These are phyloP conservation scores for Rhabditoides inermis DNA, from an alignment of 2,888 invertebrate genomes.

Conservation along the genomic window DNA sequence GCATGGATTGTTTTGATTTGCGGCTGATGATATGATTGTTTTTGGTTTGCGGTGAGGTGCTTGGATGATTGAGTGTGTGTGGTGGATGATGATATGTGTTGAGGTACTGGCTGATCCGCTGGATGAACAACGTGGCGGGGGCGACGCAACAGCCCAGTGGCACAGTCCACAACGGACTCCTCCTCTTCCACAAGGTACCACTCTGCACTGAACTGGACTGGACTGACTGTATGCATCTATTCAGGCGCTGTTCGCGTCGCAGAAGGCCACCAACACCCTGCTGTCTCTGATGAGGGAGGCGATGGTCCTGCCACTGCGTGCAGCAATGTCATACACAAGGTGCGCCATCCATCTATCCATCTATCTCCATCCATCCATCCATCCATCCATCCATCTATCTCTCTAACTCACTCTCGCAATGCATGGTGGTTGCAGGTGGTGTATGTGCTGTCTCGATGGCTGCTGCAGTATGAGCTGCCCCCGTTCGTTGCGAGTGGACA, in stretches of 20 bases:
- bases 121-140: slow-evolving; percentile 49
- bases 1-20: too few species aligned
- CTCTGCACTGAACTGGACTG: too few species aligned
- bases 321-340: slow-evolving; percentile 47
- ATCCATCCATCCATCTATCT: too few species aligned
- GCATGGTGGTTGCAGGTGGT: slow-evolving; percentile 15
- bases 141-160: slow-evolving; percentile 17
- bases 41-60: too few species aligned
- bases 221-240: too few species aligned
- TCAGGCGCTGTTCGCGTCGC: slow-evolving; percentile 35
- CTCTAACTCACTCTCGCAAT: slow-evolving; percentile 11
- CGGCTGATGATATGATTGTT: too few species aligned
- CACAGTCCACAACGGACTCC: slow-evolving; percentile 27
- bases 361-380: too few species aligned
- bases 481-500: slow-evolving; percentile 39
- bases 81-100: background rate
- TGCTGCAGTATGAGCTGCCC: slow-evolving; percentile 46
- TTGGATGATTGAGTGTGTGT: too few species aligned
- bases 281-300: slow-evolving; percentile 49
- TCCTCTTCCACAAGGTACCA: slow-evolving; percentile 36
- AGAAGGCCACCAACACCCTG: slow-evolving; percentile 41
- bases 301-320: slow-evolving; percentile 45
- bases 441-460: slow-evolving; percentile 33
- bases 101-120: slow-evolving; percentile 47
- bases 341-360: slow-evolving; percentile 8